phyloP scores from a whole-genome alignment of 2,888 invertebrate genomes.

The Dascillus cervinus region DNA sequence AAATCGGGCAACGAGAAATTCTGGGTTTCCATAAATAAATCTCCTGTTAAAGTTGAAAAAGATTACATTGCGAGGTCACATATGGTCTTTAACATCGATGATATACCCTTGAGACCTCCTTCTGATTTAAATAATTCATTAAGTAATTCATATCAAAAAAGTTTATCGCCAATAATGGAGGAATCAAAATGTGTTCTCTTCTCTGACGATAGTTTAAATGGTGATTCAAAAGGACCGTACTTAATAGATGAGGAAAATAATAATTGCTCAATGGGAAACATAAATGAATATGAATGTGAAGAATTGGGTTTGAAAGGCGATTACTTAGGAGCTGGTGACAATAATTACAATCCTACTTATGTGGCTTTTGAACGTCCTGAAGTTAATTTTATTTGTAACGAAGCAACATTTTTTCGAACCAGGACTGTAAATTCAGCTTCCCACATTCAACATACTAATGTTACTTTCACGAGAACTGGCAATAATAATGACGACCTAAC shows the following conservation, averaged over 20 bases:
- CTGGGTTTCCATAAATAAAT: conserved; percentile 33
- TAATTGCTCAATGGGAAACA: neutral
- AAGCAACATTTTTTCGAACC: conserved; percentile 30
- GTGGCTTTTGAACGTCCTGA: conserved; percentile 25
- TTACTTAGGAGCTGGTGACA: conserved; percentile 18
- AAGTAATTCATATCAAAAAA: conserved; percentile 1
- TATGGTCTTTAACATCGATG: conserved; percentile 31
- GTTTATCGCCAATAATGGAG: conserved; percentile 33
- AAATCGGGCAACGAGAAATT: conserved; percentile 32
- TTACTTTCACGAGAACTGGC: conserved; percentile 18
- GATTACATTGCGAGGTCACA: conserved; percentile 3
- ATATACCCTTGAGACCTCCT: conserved; percentile 34
- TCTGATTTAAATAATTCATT: conserved; percentile 18
- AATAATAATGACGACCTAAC: conserved; percentile 1
- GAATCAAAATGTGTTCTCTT: conserved; percentile 28
- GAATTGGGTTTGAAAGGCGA: conserved; percentile 6
- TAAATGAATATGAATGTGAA: too few relatives aligned
- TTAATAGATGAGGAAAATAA: too few relatives aligned
- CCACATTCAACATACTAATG: conserved; percentile 25
- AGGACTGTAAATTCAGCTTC: conserved; percentile 21
- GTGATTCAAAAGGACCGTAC: too few relatives aligned
- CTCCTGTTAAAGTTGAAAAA: conserved; percentile 15
- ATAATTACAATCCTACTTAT: conserved; percentile 11
- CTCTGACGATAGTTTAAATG: neutral
- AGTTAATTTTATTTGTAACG: conserved; percentile 25